Evolutionary conservation across 2,113 vertebrate species (phyloP).

Genomic region (Ellobius talpinus): DNA sequence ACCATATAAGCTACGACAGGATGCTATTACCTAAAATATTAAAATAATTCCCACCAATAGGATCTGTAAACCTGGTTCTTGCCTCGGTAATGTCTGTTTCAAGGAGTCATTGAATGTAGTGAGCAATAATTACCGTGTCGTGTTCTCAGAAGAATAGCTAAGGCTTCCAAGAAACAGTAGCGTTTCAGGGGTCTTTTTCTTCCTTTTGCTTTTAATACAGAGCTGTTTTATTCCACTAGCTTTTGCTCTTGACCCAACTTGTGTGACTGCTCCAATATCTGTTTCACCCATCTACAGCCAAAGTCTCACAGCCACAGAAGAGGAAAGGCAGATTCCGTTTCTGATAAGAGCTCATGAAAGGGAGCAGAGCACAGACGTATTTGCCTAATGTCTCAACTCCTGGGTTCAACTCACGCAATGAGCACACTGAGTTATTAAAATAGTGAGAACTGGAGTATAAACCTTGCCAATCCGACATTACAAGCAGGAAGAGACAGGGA

Average conservation of each 20-base stretch:
- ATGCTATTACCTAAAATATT: not conserved
- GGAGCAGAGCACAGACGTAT: not conserved
- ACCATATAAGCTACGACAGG: not conserved
- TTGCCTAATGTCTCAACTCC: not conserved
- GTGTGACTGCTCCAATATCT: not conserved
- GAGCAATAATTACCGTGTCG: not conserved
- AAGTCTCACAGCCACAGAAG: not conserved
- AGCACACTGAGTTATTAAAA: not conserved
- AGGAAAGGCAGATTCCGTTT: not conserved
- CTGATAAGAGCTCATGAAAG: not conserved
- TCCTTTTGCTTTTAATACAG: slow-evolving; percentile 26
- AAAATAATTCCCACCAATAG: not conserved
- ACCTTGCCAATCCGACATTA: not conserved
- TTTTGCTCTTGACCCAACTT: not conserved
- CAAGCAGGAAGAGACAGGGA: not conserved
- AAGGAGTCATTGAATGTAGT: not conserved
- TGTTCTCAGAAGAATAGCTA: not conserved
- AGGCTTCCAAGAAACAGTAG: not conserved
- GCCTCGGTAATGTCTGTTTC: not conserved
- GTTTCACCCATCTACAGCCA: not conserved
- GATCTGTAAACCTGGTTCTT: not conserved
- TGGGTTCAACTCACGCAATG: not conserved
- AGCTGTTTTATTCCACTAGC: not conserved
- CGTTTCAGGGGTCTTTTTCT: not conserved
- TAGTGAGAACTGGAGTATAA: not conserved